phyloP scores from a whole-genome alignment of 2,113 vertebrate species.

The Halichoerus grypus region DNA sequence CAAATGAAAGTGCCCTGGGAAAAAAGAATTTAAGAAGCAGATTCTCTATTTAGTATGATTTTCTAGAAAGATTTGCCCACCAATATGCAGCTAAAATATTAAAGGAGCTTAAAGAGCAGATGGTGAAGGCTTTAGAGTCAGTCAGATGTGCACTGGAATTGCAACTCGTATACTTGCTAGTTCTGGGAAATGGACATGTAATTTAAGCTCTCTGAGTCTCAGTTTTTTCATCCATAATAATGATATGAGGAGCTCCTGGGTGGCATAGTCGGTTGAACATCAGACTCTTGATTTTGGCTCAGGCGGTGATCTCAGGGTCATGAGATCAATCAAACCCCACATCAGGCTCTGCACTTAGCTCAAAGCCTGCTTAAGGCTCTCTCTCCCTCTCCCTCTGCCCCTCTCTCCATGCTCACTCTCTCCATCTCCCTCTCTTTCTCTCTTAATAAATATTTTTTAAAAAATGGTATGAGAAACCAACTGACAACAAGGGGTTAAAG shows the following conservation, averaged over 20 bases:
- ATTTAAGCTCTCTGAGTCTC: not conserved
- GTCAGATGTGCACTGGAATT: not conserved
- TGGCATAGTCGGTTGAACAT: not conserved
- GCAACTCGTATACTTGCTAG: not conserved
- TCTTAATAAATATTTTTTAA: not conserved
- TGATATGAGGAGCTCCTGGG: not conserved
- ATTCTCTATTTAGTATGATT: not conserved
- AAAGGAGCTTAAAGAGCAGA: not conserved
- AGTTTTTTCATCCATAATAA: slow-evolving; percentile 19
- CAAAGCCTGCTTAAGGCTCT: not conserved
- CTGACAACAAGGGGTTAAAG: not conserved
- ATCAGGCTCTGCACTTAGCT: not conserved
- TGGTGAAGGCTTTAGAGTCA: not conserved
- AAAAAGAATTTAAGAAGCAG: not conserved
- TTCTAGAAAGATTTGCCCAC: not conserved
- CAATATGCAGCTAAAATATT: not conserved
- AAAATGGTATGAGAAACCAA: slow-evolving; percentile 15
- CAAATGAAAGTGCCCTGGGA: not conserved
- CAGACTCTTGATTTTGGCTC: not conserved
- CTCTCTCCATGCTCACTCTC: not conserved
- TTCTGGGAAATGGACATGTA: not conserved
- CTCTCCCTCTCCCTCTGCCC: not conserved
- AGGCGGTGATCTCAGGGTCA: not conserved
- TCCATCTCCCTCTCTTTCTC: not conserved
- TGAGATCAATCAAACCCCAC: not conserved